Evolutionary conservation across 1,140 invertebrate species (phyloP), one percentile per base, ranked within the genome.

Genomic region (Bathynomus jamesi): DNA sequence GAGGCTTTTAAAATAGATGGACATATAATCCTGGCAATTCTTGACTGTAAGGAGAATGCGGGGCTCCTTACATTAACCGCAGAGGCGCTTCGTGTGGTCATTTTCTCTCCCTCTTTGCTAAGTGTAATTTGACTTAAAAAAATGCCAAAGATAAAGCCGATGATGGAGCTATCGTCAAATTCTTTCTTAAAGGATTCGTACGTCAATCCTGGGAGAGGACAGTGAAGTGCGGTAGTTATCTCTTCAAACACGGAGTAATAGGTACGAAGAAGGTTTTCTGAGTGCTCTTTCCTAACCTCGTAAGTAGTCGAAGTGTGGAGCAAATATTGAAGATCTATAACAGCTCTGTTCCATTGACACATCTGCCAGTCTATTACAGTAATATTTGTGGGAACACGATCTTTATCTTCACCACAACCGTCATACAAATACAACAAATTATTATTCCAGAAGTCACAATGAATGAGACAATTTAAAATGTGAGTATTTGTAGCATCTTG

Each of bases 401-500:
- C 10, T 31, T 53, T 11, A 53, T 11, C 13, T 3, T 2, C 65
- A 17, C 2, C 28, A 21, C n/a, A 10, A 31, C 10, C 5, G 13
- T 24, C 65, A 40, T 66, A 66, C n/a, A 30, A 17, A 11, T 60
- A 66, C 2, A 66, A 17, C n/a, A 66, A n/a, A 32, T 66, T 66
- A 66, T 28, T 66, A 28, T 40, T 66, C 65, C 65, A 66, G 2
- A 66, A 66, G 10, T 66, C 65, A 4, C 65, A 3, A 66, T 66
- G 65, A 40, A 28, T 66, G 2, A 66, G 11, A 28, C 65, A 66
- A 28, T 30, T 17, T 11, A 66, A 30, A 10, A 10, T 30, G 31
- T 31, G 11, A 4, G n/a, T 30, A 2, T 2, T 30, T 21, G 3
- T n/a, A 24, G n/a, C 28, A 30, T 66, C n/a, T 17, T 5, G 13